Evolutionary conservation across 2,113 vertebrate species (phyloP).

Genomic region (Ceyx melanurus): DNA sequence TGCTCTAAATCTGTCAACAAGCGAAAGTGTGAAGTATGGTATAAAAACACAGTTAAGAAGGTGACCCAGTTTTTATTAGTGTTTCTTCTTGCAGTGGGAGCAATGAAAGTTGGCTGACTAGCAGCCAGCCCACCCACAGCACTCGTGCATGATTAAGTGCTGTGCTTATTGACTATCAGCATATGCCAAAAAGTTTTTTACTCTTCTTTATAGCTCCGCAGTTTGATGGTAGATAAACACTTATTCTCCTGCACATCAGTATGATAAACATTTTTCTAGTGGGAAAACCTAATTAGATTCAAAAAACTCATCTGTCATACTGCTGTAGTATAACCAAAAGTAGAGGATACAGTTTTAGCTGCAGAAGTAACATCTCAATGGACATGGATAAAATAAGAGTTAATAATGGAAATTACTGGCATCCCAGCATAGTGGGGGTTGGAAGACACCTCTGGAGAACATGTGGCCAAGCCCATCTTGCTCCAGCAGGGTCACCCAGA

Average conservation of each 20-base stretch:
- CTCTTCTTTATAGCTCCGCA: background rate
- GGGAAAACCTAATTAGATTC: background rate
- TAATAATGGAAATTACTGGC: background rate
- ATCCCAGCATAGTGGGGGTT: background rate
- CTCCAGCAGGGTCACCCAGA: background rate
- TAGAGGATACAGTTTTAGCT: background rate
- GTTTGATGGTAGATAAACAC: background rate
- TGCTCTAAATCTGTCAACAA: conserved; percentile 70
- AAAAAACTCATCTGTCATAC: background rate
- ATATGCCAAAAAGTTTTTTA: background rate
- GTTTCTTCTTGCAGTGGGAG: conserved; percentile 18
- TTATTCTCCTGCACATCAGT: background rate
- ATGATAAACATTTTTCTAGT: background rate
- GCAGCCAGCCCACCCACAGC: background rate
- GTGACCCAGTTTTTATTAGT: conserved; percentile 14
- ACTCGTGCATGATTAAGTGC: background rate
- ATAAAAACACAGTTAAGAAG: conserved; percentile 47
- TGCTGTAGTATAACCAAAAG: background rate
- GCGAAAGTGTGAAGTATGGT: conserved; percentile 36
- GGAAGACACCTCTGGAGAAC: background rate
- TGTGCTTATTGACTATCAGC: background rate
- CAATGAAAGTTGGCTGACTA: background rate
- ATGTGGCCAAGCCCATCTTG: background rate
- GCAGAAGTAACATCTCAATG: background rate
- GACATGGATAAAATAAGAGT: background rate